Conservation (phyloP, 2,113 vertebrate genomes). For the Oceanites oceanicus region DNA sequence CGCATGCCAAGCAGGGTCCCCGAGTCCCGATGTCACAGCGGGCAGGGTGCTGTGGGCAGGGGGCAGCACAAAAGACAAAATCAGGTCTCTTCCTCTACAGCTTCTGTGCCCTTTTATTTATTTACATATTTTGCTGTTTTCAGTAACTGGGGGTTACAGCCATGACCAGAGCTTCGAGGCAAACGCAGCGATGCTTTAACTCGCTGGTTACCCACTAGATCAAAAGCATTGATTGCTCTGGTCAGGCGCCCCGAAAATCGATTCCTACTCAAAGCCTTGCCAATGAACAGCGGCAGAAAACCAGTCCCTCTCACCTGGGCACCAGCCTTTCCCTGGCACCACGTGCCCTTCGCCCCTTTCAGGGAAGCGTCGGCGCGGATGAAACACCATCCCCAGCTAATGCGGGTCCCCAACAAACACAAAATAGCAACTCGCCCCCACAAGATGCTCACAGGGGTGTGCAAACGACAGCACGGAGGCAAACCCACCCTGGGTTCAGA, state of each 20-base stretch:
- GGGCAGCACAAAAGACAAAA: neutral
- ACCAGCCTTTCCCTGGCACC: neutral
- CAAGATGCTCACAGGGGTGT: neutral
- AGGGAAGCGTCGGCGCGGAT: rapidly evolving
- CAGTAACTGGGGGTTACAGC: neutral
- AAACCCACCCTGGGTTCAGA: neutral
- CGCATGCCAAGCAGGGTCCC: neutral
- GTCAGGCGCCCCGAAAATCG: neutral
- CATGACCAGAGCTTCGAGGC: neutral
- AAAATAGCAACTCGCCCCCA: neutral
- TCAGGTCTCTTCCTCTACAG: no score
- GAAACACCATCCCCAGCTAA: neutral
- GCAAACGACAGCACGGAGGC: neutral
- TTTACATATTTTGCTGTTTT: neutral
- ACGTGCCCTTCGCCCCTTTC: rapidly evolving
- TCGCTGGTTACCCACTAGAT: neutral
- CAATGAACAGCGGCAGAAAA: neutral
- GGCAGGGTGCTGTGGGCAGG: neutral
- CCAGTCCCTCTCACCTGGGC: neutral
- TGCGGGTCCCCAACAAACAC: neutral
- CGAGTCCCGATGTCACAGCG: neutral
- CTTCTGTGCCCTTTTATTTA: neutral
- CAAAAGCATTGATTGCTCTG: neutral
- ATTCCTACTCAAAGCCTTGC: neutral
- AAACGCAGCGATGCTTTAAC: rapidly evolving